Evolutionary conservation across 2,113 vertebrate species (phyloP).

Genomic region (Toxotes chatareus): DNA sequence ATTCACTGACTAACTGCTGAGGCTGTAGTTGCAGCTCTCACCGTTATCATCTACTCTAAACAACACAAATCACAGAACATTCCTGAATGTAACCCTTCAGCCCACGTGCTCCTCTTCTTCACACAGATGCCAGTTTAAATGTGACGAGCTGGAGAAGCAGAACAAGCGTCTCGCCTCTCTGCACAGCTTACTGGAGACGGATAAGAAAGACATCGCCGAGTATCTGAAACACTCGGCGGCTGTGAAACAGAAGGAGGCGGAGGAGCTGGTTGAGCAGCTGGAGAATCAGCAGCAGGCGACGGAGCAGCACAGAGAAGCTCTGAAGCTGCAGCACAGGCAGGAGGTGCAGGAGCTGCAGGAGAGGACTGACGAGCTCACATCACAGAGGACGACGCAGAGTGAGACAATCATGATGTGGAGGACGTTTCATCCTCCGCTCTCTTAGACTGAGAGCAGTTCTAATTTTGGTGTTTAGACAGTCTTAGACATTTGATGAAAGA

Average conservation of each 20-base stretch:
- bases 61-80: no score
- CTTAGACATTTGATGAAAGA: no score
- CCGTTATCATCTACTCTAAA: no score
- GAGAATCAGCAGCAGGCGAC: slow-evolving; percentile 73
- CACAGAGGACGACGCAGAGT: slow-evolving; percentile 78
- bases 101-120: background rate
- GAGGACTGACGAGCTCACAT: slow-evolving; percentile 81
- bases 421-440: no score
- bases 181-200: slow-evolving; percentile 72
- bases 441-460: no score
- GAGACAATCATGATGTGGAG: background rate
- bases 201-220: slow-evolving; percentile 82
- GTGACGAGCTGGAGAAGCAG: slow-evolving; percentile 81
- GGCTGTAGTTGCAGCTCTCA: no score
- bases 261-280: slow-evolving; percentile 73
- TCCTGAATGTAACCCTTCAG: no score
- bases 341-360: slow-evolving; percentile 83
- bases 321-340: slow-evolving; percentile 79
- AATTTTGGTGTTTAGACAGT: no score
- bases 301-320: slow-evolving; percentile 77
- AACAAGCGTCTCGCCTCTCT: slow-evolving; percentile 73
- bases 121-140: slow-evolving; percentile 83
- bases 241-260: slow-evolving; percentile 76
- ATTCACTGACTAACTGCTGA: no score
- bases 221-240: slow-evolving; percentile 80